phyloP scores from a whole-genome alignment of 2,888 invertebrate species.

The Habroteleia sp. region DNA sequence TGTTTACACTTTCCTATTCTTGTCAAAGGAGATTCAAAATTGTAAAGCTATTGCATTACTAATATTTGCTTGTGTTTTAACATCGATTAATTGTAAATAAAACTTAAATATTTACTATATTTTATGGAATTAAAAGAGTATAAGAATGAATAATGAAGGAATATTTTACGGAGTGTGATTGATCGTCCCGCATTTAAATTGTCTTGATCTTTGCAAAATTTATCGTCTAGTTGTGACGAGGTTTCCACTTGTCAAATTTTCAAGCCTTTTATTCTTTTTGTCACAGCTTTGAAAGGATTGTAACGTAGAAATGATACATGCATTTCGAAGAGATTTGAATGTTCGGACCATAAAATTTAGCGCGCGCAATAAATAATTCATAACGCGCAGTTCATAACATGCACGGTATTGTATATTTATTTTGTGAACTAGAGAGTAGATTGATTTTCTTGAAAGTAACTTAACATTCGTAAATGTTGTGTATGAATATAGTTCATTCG shows the following conservation, averaged over 20 bases:
- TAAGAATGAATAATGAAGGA: no score
- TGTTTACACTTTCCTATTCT: no score
- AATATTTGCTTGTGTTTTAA: no score
- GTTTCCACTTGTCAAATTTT: neutral
- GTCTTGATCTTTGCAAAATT: neutral
- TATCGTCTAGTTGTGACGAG: neutral
- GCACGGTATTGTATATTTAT: slow-evolving; percentile 36
- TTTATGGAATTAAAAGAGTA: no score
- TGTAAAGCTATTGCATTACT: no score
- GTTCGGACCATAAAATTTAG: slow-evolving; percentile 20
- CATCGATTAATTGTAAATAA: no score
- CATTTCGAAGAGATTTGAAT: slow-evolving; percentile 25
- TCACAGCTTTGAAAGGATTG: neutral
- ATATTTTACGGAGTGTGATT: neutral
- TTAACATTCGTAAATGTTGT: slow-evolving; percentile 11
- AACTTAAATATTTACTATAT: no score
- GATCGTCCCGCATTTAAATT: neutral
- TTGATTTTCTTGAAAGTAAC: slow-evolving; percentile 31
- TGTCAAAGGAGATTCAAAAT: no score
- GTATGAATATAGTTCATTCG: no score
- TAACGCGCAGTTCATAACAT: slow-evolving; percentile 19
- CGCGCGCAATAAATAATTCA: slow-evolving; percentile 38
- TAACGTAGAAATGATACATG: slow-evolving; percentile 29
- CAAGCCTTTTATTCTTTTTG: neutral
- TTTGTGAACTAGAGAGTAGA: slow-evolving; percentile 32